A percentile compares a stretch with the other conserved stretches of the same genome.
Conservation (phyloP, 2,888 invertebrate species). For the Scelioninae gen. 1 region DNA sequence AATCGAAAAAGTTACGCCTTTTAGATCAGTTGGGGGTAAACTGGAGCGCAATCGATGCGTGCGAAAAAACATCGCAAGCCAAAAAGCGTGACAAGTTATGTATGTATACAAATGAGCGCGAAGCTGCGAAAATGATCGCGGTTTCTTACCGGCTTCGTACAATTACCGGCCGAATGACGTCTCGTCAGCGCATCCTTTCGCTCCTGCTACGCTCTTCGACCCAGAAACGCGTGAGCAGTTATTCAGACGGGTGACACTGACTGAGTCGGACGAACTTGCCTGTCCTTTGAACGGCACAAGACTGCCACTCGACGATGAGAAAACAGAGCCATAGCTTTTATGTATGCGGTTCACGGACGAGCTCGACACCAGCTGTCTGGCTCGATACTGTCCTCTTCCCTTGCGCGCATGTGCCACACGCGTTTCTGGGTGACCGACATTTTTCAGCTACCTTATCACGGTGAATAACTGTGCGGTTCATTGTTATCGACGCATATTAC, state of each 20-base stretch:
- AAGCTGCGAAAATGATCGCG: constrained; percentile 2
- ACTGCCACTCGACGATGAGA: constrained; percentile 68
- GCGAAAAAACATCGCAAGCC: too few species aligned
- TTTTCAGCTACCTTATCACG: constrained; percentile 43
- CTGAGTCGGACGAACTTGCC: constrained; percentile 58
- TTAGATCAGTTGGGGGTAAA: too few species aligned
- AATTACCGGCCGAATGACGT: constrained; percentile 76
- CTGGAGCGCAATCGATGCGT: too few species aligned
- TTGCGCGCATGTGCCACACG: constrained; percentile 78
- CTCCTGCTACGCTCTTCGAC: constrained; percentile 55
- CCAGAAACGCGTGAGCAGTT: constrained; percentile 66
- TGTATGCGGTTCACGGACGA: constrained; percentile 68
- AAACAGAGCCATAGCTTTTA: constrained; percentile 68
- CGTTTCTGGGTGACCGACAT: constrained; percentile 68
- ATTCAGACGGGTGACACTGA: constrained; percentile 66
- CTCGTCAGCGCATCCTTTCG: constrained; percentile 74
- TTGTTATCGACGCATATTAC: constrained; percentile 34
- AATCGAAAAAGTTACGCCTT: too few species aligned
- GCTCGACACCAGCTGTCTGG: constrained; percentile 79
- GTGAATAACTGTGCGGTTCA: constrained; percentile 22
- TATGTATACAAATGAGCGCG: too few species aligned
- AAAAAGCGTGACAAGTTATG: too few species aligned
- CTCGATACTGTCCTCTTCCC: constrained; percentile 81
- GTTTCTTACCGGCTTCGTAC: constrained; percentile 77
- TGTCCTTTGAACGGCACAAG: constrained; percentile 66